Percentiles rank a stretch among this genome's conserved stretches.
phyloP scores from a whole-genome alignment of 1,140 invertebrate species.

The Drosophila tsacasi region DNA sequence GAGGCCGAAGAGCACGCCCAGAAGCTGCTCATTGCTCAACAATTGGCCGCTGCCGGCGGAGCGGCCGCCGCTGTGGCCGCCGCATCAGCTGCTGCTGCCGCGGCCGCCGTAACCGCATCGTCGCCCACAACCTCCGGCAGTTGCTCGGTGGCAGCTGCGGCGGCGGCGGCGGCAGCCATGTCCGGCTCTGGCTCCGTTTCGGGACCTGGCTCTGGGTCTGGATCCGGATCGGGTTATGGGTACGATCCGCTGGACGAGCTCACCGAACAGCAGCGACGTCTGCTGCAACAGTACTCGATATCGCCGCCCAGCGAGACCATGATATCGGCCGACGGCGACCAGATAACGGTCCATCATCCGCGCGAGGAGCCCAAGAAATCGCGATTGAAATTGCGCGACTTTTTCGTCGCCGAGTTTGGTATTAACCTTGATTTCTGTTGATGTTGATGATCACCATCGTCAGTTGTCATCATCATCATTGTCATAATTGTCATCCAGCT shows the following conservation, averaged over 20 bases:
- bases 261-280: conserved; percentile 76
- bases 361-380: conserved; percentile 82
- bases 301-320: conserved; percentile 81
- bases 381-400: conserved; percentile 83
- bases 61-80: conserved; percentile 34
- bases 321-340: conserved; percentile 83
- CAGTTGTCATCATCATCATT: conserved; percentile 9
- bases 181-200: background rate
- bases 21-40: conserved; percentile 82
- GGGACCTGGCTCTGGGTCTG: background rate
- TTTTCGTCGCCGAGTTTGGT: conserved; percentile 85
- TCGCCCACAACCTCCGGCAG: conserved; percentile 49
- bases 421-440: conserved; percentile 43
- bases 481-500: background rate
- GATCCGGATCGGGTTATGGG: conserved; percentile 1
- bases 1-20: conserved; percentile 84
- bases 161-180: background rate
- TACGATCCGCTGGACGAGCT: conserved; percentile 71
- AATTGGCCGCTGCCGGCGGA: conserved; percentile 70
- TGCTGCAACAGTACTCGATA: conserved; percentile 80
- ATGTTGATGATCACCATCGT: conserved; percentile 26
- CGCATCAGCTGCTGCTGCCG: conserved; percentile 31
- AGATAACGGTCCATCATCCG: conserved; percentile 84
- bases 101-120: conserved; percentile 29
- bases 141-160: conserved; percentile 19